These are phyloP conservation scores for Catalaphyllia jardinei DNA, from an alignment of 64 coral and sea anemone species.

Conservation along the genomic window DNA sequence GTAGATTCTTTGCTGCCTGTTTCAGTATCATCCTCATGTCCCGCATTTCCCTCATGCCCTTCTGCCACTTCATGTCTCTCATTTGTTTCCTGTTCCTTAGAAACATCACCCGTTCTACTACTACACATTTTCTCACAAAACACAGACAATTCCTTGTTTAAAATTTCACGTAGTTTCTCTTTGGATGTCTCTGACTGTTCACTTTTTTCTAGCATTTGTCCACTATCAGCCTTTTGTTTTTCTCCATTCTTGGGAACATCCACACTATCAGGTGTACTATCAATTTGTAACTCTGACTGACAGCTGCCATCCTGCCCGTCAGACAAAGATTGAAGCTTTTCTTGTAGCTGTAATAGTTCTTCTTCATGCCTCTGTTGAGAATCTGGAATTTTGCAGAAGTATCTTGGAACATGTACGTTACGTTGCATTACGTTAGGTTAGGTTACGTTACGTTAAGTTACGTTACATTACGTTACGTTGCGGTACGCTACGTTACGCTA, in stretches of 20 bases:
- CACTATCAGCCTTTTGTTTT: background rate
- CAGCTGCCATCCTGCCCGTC: slow-evolving; percentile 15
- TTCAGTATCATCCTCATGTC: background rate
- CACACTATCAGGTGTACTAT: background rate
- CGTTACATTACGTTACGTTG: no score
- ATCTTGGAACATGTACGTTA: no score
- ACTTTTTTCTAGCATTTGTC: background rate
- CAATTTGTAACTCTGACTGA: slow-evolving; percentile 24
- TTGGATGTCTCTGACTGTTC: background rate
- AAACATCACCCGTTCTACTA: slow-evolving; percentile 15
- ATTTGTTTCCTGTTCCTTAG: slow-evolving; percentile 31
- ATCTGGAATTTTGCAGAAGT: slow-evolving; percentile 26
- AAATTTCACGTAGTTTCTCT: slow-evolving; percentile 22
- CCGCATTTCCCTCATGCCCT: background rate
- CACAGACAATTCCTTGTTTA: background rate
- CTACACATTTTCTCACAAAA: slow-evolving; percentile 41
- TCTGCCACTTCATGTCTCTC: slow-evolving; percentile 6
- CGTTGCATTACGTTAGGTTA: no score
- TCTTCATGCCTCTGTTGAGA: slow-evolving; percentile 82
- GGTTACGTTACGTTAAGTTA: no score
- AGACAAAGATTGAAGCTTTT: slow-evolving; percentile 41
- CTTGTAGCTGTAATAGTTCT: slow-evolving; percentile 57
- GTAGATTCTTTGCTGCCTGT: slow-evolving; percentile 5
- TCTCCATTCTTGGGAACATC: slow-evolving; percentile 24
- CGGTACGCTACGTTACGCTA: no score